Base-by-base conservation (phyloP, 2,888 invertebrate species). In the Eupithecia exiguata region DNA sequence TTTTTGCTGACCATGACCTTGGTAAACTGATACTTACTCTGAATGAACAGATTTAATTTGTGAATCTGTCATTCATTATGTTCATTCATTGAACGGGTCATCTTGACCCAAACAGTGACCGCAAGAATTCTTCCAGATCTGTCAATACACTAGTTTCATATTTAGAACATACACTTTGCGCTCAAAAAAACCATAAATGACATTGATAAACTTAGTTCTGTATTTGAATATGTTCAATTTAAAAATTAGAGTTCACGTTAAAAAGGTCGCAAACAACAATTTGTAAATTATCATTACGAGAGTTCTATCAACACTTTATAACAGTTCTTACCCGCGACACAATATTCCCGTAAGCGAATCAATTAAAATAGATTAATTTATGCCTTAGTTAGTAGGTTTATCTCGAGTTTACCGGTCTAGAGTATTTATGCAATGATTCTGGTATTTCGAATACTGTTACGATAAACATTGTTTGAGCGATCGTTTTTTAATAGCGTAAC, bases 361-460 rank as follows among this genome's bases (percentile, higher is more conserved):
- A 88, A 88, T 90, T 88, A 83, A 87, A 91, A 89, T 91, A 91
- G 89, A 89, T 87, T 88, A 91, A 91, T 90, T 90, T 91, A 92
- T 91, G 87, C 87, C 86, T 86, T 30, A 30, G 30, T n/a, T n/a
- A n/a, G n/a, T n/a, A n/a, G n/a, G n/a, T 86, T 86, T 85, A 81
- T 85, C 25, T 58, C 79, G 81, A 35, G 43, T 63, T n/a, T 74
- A 77, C 78, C 78, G 83, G 77, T 79, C 68, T 74, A 67, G 62
- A 66, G 68, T 67, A 43, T 72, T 75, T 74, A 74, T 69, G 70
- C 70, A 77, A 74, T 68, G 35, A 70, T 75, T 67, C 67, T 62
- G 74, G 74, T 72, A 67, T 74, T 65, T 49, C 69, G 18, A 43
- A 25, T 74, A 66, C 69, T 70, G 74, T 72, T 75, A 68, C 25